Conservation (phyloP, 2,113 vertebrate genomes). For the Myxocyprinus asiaticus region DNA sequence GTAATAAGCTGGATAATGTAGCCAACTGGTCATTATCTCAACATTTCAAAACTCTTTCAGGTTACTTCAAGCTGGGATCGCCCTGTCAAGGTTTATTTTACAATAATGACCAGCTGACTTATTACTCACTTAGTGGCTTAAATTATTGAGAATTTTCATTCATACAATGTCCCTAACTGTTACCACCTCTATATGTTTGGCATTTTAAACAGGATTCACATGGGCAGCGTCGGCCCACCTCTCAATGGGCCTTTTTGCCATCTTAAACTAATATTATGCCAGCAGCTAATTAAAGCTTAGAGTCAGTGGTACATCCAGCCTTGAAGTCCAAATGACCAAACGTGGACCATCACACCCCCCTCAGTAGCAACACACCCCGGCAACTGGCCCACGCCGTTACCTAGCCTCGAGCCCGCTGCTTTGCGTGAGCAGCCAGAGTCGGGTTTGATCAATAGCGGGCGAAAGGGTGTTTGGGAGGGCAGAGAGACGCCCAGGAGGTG, state of each 20-base stretch:
- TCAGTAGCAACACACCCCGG: conserved; percentile 65
- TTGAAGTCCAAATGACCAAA: conserved; percentile 76
- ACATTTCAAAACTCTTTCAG: no score
- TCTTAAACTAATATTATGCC: conserved; percentile 82
- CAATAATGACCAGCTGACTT: not conserved
- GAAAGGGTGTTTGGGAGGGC: conserved; percentile 29
- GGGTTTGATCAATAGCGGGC: conserved; percentile 73
- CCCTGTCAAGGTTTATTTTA: not conserved
- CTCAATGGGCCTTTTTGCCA: conserved; percentile 72
- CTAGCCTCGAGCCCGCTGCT: conserved; percentile 55
- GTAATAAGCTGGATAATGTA: no score
- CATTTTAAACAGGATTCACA: conserved; percentile 30
- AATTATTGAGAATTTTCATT: conserved; percentile 15
- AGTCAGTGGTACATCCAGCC: conserved; percentile 72
- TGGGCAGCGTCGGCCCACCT: conserved; percentile 12
- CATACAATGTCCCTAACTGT: conserved; percentile 4
- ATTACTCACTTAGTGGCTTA: conserved; percentile 2
- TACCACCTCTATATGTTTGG: not conserved
- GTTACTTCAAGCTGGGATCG: no score
- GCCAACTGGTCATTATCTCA: no score
- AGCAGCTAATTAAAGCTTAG: conserved; percentile 85
- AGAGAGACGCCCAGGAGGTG: conserved; percentile 44
- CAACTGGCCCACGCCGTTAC: conserved; percentile 60
- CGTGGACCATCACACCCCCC: conserved; percentile 53
- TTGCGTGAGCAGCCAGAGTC: conserved; percentile 66